Evolutionary conservation across 2,797 vertebrate genomes (phyloP).

Genomic region (Anabacerthia variegaticeps): DNA sequence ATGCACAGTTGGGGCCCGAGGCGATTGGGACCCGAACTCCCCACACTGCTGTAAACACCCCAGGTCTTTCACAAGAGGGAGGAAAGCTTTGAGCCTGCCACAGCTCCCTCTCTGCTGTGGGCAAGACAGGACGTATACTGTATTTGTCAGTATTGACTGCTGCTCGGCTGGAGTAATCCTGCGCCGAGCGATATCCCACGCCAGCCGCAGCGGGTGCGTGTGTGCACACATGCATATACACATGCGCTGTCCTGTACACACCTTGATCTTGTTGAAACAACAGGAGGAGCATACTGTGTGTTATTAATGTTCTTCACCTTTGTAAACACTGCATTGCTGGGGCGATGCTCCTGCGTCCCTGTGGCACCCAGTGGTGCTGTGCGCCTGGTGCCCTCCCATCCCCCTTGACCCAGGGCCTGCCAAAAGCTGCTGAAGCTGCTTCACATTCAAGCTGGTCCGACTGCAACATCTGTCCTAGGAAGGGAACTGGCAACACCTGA

Average conservation of each 20-base stretch:
- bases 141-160: constrained; percentile 59
- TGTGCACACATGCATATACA: not conserved
- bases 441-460: not conserved
- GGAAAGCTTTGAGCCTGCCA: not conserved
- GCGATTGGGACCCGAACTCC: not conserved
- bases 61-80: constrained; percentile 29
- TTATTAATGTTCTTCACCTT: constrained; percentile 14
- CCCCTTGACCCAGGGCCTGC: not conserved
- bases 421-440: not conserved
- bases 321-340: constrained; percentile 4
- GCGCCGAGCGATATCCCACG: rapidly evolving
- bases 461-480: not conserved
- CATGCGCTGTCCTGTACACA: not conserved
- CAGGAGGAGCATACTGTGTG: not conserved
- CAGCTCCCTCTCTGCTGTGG: not conserved
- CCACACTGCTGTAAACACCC: not conserved
- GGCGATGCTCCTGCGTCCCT: not conserved
- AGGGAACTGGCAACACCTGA: not conserved
- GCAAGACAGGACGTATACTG: constrained; percentile 23
- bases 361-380: not conserved
- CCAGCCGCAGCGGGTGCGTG: not conserved
- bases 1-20: rapidly evolving
- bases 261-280: constrained; percentile 51
- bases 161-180: not conserved
- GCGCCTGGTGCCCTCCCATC: not conserved